These are phyloP conservation scores for Mesocricetus auratus DNA, from an alignment of 2,113 vertebrate genomes.

Conservation along the genomic window DNA sequence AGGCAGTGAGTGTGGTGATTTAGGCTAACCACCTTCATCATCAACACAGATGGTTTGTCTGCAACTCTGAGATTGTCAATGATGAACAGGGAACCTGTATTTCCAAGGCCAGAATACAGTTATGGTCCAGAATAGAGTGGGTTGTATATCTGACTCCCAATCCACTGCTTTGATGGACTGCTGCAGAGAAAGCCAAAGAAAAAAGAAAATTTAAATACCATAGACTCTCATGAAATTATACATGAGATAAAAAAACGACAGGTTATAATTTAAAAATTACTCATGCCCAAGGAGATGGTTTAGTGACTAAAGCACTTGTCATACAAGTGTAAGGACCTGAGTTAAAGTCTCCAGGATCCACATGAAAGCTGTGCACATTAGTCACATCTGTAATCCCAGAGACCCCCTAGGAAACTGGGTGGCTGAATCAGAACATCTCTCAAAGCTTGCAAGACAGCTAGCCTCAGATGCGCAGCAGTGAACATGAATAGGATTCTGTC, in stretches of 20 bases:
- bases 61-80: not conserved
- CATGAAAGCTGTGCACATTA: not conserved
- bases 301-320: not conserved
- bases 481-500: not conserved
- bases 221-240: not conserved
- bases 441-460: not conserved
- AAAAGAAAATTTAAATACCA: not conserved
- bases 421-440: not conserved
- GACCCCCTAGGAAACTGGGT: not conserved
- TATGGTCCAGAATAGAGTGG: too few species aligned
- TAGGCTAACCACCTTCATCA: not conserved
- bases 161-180: fast-evolving
- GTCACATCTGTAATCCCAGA: not conserved
- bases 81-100: not conserved
- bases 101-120: not conserved
- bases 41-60: not conserved
- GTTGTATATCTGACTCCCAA: too few species aligned
- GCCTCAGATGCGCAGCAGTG: too few species aligned
- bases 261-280: not conserved
- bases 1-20: too few species aligned
- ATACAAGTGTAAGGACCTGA: not conserved
- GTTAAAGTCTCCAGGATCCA: not conserved
- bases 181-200: not conserved
- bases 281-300: too few species aligned
- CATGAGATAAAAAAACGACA: not conserved